These are phyloP conservation scores for Balaeniceps rex DNA, from an alignment of 2,113 vertebrate genomes.

Conservation along the genomic window DNA sequence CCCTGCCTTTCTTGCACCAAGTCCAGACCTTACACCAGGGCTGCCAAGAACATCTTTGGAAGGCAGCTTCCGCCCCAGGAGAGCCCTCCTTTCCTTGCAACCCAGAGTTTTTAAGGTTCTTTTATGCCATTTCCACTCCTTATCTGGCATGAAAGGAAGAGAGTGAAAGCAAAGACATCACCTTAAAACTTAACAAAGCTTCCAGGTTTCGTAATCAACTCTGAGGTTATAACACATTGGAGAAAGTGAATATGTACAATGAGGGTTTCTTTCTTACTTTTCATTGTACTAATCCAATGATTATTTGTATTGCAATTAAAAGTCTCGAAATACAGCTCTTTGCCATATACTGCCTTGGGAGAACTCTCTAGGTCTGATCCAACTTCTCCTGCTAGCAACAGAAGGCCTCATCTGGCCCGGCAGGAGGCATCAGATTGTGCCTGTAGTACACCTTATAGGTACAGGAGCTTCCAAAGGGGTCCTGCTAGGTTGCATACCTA, in stretches of 20 bases:
- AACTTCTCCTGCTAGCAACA: not conserved
- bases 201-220: not conserved
- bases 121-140: not conserved
- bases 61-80: not conserved
- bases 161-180: not conserved
- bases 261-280: not conserved
- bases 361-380: not conserved
- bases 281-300: not conserved
- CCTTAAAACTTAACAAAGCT: not conserved
- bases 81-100: not conserved
- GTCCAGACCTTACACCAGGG: not conserved
- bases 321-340: not conserved
- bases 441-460: not conserved
- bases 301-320: not conserved
- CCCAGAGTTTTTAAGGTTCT: not conserved
- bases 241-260: not conserved
- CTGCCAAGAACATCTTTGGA: not conserved
- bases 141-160: not conserved
- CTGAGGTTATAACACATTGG: not conserved
- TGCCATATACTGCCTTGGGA: not conserved
- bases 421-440: not conserved
- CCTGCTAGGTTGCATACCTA: not conserved
- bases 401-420: not conserved
- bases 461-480: not conserved
- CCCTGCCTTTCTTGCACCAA: not conserved